Evolutionary conservation across 1,140 invertebrate genomes (phyloP).

Genomic region (Drosophila kohkoa): DNA sequence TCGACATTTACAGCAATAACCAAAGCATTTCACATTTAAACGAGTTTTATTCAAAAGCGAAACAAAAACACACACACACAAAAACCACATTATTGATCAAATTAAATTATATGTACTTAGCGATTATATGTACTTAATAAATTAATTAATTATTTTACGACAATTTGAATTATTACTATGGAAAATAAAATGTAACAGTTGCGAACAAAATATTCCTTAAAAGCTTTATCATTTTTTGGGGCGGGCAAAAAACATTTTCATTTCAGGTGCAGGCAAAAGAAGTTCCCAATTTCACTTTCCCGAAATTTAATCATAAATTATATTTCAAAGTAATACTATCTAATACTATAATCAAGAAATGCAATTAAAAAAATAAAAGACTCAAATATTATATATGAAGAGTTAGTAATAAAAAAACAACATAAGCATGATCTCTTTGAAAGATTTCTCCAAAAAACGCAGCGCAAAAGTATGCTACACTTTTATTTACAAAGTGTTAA

Average conservation of each 20-base stretch:
- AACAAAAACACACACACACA: constrained; percentile 38
- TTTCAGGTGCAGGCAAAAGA: not conserved
- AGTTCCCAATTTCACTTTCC: too few relatives aligned
- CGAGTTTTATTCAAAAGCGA: constrained; percentile 42
- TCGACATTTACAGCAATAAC: constrained; percentile 80
- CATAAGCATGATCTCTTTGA: too few relatives aligned
- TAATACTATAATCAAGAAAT: too few relatives aligned
- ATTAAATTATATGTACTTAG: constrained; percentile 59
- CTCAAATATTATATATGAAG: too few relatives aligned
- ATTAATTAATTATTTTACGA: constrained; percentile 32
- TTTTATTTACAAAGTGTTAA: not conserved
- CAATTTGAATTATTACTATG: constrained; percentile 41
- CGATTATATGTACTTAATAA: constrained; percentile 54
- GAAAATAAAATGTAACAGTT: constrained; percentile 47
- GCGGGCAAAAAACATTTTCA: not conserved
- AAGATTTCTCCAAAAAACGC: too few relatives aligned
- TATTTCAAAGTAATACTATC: too few relatives aligned
- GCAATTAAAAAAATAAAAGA: too few relatives aligned
- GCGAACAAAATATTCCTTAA: constrained; percentile 40
- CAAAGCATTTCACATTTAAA: constrained; percentile 72
- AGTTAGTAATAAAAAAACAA: too few relatives aligned
- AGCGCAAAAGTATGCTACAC: too few relatives aligned
- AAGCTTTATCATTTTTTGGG: not conserved
- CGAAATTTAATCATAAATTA: too few relatives aligned
- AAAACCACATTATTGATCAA: constrained; percentile 42